phyloP scores from a whole-genome alignment of 2,888 invertebrate genomes.

The Polyommatus iphigenia region DNA sequence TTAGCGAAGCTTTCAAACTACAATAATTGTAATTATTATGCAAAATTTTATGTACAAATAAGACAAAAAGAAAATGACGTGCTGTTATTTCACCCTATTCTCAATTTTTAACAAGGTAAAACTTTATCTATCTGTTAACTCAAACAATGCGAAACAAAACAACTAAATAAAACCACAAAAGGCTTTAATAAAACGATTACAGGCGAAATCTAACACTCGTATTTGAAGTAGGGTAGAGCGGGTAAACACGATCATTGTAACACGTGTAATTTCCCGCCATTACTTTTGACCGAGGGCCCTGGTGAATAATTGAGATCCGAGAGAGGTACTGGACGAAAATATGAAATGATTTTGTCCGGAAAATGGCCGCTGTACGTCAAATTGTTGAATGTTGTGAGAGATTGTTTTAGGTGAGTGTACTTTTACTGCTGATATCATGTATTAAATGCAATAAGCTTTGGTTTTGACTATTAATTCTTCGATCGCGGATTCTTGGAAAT shows the following conservation, averaged over 20 bases:
- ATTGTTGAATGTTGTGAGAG: conserved; percentile 42
- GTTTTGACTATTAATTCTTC: too few relatives aligned
- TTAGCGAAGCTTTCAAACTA: too few relatives aligned
- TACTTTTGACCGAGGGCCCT: conserved; percentile 58
- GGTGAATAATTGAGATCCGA: conserved; percentile 71
- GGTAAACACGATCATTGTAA: conserved; percentile 74
- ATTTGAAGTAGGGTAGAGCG: conserved; percentile 53
- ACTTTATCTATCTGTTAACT: neutral
- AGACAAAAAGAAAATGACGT: too few relatives aligned
- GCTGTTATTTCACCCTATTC: too few relatives aligned
- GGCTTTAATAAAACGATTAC: conserved; percentile 65
- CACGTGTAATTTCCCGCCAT: conserved; percentile 74
- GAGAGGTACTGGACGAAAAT: conserved; percentile 70
- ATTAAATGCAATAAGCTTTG: too few relatives aligned
- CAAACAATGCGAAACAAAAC: conserved; percentile 10
- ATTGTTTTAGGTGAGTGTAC: conserved; percentile 24
- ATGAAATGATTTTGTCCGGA: conserved; percentile 70
- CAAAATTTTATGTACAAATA: too few relatives aligned
- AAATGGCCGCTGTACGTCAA: conserved; percentile 50
- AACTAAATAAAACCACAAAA: conserved; percentile 29
- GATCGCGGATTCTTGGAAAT: too few relatives aligned
- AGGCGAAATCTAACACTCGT: conserved; percentile 66
- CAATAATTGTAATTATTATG: too few relatives aligned
- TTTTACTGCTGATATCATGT: too few relatives aligned
- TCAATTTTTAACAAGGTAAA: neutral